Percentiles rank a stretch among this genome's conserved stretches.
These are phyloP conservation scores for Brachionus manjavacas DNA, from an alignment of 1,140 invertebrate species.

Conservation along the genomic window DNA sequence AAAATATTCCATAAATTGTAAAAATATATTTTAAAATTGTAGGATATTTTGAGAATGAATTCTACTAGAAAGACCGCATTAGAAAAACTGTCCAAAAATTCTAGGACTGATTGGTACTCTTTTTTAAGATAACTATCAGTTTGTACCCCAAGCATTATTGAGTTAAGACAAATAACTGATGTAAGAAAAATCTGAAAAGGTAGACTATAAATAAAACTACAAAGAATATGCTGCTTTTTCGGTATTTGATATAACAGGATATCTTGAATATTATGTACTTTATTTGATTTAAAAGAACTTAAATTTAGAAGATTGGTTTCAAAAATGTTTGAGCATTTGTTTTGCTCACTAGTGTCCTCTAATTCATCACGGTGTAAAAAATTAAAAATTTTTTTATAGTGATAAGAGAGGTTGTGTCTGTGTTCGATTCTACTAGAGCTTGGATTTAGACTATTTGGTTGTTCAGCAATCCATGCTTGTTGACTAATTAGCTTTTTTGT, in stretches of 20 bases:
- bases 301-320: background rate
- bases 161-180: background rate
- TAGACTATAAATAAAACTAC: constrained; percentile 8
- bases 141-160: constrained; percentile 14
- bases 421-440: background rate
- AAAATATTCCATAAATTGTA: constrained; percentile 7
- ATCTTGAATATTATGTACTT: background rate
- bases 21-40: constrained; percentile 27
- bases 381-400: constrained; percentile 28
- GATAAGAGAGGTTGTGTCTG: background rate
- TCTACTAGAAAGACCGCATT: constrained; percentile 6
- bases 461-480: background rate
- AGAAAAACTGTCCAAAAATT: constrained; percentile 29
- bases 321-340: background rate
- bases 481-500: background rate
- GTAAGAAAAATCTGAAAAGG: constrained; percentile 21
- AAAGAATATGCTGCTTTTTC: background rate
- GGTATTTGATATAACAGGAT: background rate
- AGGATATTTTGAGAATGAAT: constrained; percentile 29
- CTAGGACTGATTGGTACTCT: background rate
- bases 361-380: background rate
- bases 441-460: background rate
- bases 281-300: background rate
- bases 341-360: background rate
- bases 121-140: background rate